Conservation (phyloP, 2,888 invertebrate species). For the Chesias legatella region DNA sequence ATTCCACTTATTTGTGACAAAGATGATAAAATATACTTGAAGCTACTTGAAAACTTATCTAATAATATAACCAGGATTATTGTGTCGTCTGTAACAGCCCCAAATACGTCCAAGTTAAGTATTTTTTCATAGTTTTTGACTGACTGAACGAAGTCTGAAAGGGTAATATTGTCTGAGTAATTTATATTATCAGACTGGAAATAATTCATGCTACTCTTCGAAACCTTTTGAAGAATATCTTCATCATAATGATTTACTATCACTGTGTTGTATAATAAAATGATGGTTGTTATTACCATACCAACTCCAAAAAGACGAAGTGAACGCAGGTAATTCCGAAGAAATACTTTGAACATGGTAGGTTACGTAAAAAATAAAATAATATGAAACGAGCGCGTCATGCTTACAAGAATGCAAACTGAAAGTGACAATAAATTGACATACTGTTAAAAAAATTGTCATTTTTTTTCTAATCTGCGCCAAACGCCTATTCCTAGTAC, state of each 20-base stretch:
- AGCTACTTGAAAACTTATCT: constrained; percentile 34
- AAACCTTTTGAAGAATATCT: neutral
- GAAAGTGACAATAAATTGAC: too few species aligned
- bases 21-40: constrained; percentile 47
- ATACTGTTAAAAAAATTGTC: too few species aligned
- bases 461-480: too few species aligned
- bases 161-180: neutral
- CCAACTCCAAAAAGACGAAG: constrained; percentile 1
- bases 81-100: constrained; percentile 36
- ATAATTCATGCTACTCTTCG: neutral
- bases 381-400: too few species aligned
- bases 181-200: neutral
- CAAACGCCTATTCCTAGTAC: too few species aligned
- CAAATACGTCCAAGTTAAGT: constrained; percentile 40
- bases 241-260: neutral
- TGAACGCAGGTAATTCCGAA: neutral
- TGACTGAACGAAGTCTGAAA: constrained; percentile 19
- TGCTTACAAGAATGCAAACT: too few species aligned
- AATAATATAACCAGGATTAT: constrained; percentile 46
- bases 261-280: neutral
- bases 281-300: neutral
- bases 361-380: neutral
- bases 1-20: constrained; percentile 46
- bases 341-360: constrained; percentile 5
- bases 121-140: constrained; percentile 36